Evolutionary conservation across 2,888 invertebrate species (phyloP).

Genomic region (Philaethria dido): DNA sequence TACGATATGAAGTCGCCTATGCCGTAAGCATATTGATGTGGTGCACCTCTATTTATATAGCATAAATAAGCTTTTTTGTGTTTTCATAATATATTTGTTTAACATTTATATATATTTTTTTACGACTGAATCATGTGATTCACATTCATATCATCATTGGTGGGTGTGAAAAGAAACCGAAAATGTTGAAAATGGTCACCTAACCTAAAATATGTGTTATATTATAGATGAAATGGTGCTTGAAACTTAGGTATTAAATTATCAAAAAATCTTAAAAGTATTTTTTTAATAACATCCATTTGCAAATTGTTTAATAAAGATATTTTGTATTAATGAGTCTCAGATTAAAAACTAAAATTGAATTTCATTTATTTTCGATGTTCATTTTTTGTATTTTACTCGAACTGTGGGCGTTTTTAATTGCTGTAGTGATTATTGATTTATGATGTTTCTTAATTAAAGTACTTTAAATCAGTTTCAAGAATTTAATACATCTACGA

Average conservation of each 20-base stretch:
- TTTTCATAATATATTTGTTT: not conserved
- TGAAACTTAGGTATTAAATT: no score
- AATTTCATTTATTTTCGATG: constrained; percentile 59
- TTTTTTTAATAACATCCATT: constrained; percentile 9
- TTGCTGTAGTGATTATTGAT: constrained; percentile 64
- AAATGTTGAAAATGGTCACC: not conserved
- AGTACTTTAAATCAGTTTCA: constrained; percentile 15
- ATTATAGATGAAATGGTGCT: no score
- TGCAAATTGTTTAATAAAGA: constrained; percentile 17
- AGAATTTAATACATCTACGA: not conserved
- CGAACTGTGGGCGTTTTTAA: constrained; percentile 56
- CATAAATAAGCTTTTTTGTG: not conserved
- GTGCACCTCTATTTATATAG: not conserved
- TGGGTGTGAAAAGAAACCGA: no score
- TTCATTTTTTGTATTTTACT: constrained; percentile 50
- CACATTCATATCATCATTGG: no score
- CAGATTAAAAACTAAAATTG: constrained; percentile 40
- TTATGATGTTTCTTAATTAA: constrained; percentile 47
- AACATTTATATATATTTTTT: not conserved
- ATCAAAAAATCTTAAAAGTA: not conserved
- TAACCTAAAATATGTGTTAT: no score
- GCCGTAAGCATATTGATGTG: constrained; percentile 38
- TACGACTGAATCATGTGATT: not conserved
- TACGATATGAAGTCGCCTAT: constrained; percentile 49
- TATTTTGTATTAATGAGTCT: constrained; percentile 26